Evolutionary conservation across 2,113 vertebrate genomes (phyloP), one percentile per base, ranked within the genome.

Genomic region (Drymodes brunneopygia): DNA sequence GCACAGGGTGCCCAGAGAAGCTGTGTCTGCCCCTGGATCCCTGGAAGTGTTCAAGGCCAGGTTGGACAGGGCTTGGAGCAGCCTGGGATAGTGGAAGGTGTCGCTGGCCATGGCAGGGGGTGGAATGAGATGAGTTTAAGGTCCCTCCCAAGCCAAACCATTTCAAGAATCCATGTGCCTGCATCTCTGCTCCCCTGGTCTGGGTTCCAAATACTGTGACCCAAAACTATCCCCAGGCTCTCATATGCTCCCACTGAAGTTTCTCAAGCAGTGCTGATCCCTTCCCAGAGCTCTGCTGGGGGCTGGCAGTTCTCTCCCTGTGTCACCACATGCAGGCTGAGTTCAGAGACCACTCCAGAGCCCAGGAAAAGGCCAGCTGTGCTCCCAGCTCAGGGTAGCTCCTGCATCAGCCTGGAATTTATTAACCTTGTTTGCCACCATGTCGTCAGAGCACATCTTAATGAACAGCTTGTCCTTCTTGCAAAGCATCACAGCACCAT

Each of bases 61-160:
- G 16, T 0, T 3, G 3, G 53, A 67, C 0, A 0, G 28, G 45
- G 38, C 0, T 45, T 17, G 69, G 40, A 89, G 9, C 38, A 27
- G 0, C 29, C n/a, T 61, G 61, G 29, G 13, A 4, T 0, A 4
- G n/a, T 5, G 61, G 54, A 1, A 75, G 25, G 3, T 58, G 67
- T 66, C 45, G 36, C 33, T 66, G 33, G 12, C 25, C 23, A n/a
- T 38, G 44, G n/a, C 45, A 60, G 16, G 10, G 18, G 1, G 7
- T 17, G 44, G 7, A 4, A n/a, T 9, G 3, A 6, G 28, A 60
- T 53, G 47, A 38, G 4, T 47, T 75, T 47, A 35, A 67, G n/a
- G 10, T 29, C 28, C 9, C 21, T 88, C 65, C n/a, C 29, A 31
- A 54, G 4, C 11, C 38, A 40, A 82, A 61, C n/a, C 24, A 42